Base-by-base conservation (phyloP, 2,113 vertebrate genomes). In the Indri indri region DNA sequence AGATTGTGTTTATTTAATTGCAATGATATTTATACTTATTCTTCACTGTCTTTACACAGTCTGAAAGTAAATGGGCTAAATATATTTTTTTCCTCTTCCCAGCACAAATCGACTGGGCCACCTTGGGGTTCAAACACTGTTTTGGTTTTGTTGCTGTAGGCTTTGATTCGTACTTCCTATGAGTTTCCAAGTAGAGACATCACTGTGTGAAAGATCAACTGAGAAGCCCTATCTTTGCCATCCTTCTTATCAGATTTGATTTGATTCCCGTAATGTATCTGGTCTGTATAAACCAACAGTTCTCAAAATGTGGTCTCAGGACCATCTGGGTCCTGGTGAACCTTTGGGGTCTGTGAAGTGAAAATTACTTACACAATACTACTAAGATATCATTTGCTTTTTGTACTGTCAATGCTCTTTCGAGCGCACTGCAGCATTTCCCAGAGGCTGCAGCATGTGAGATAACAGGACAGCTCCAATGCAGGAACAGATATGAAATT, bases 381-480 rank as follows among this genome's bases (percentile, higher is more conserved):
- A 27, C 45, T 9, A 40, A 34, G 37, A 42, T 63, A 17, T 3
- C 14, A 30, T 34, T 70, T 76, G 32, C 11, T 22, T 68, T 93
- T 57, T 34, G 6, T 27, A 30, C 2, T 30, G 13, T 34, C 13
- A 2, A 1, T 5, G 23, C 13, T 70, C 20, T 63, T 47, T 6
- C 0, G 20, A 76, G 40, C 4, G 25, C 25, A 20, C 4, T 22
- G 3, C 22, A 22, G 8, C 42, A 14, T 37, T 80, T 88, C 13
- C 34, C 4, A 95, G 52, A 16, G 22, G 9, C 18, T 73, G 6
- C 5, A 0, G 0, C 8, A 23, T 1, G 1, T 9, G 2, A 65
- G 47, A 93, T 47, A 34, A n/a, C 18, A 30, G 27, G 17, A 32
- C 8, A 47, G 7, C 40, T 54, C 2, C 4, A 32, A 84, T 32